Base-by-base conservation (phyloP, 2,113 vertebrate genomes). In the Melierax canorus region DNA sequence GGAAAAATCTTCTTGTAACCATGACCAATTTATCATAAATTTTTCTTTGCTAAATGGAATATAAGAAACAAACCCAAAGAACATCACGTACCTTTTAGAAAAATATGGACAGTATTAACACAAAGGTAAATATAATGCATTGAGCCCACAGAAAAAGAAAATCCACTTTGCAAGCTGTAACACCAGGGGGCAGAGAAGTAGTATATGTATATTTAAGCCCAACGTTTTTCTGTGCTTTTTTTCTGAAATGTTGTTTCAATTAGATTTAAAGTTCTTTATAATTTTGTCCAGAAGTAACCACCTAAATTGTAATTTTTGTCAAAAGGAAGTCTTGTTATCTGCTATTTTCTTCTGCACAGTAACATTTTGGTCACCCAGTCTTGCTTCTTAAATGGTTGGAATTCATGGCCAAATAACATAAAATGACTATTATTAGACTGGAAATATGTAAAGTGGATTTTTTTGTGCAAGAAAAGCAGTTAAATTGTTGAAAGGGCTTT, bases 161-260 rank as follows among this genome's bases (percentile, higher is more conserved):
- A 51, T 17, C 16, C 22, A 23, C 38, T 87, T 95, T 81, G 68
- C 7, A 21, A 55, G 32, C 36, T 76, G 0, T n/a, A 82, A 92
- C 95, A 95, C 84, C 81, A 96, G 96, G 66, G 92, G 91, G 94
- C 94, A 95, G 91, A 94, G 80, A 77, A 87, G 88, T 60, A 26
- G n/a, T 43, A 32, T 67, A 22, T n/a, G 23, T 72, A 14, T 80
- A n/a, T 76, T 58, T 58, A 82, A 93, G 32, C 3, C 20, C 9
- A 69, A 38, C 2, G 1, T 30, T 87, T 78, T 91, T 45, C 45
- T 64, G 21, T 3, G 2, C 26, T 12, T 63, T 72, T 78, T 38
- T 50, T 3, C 27, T 63, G 14, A 67, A 93, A 63, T 81, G 13
- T 85, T 80, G 12, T 87, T 86, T 75, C 62, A 78, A 53, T 80